A percentile compares a stretch with the other conserved stretches of the same genome.
phyloP scores from a whole-genome alignment of 2,113 vertebrate species.

The Hippocampus zosterae region DNA sequence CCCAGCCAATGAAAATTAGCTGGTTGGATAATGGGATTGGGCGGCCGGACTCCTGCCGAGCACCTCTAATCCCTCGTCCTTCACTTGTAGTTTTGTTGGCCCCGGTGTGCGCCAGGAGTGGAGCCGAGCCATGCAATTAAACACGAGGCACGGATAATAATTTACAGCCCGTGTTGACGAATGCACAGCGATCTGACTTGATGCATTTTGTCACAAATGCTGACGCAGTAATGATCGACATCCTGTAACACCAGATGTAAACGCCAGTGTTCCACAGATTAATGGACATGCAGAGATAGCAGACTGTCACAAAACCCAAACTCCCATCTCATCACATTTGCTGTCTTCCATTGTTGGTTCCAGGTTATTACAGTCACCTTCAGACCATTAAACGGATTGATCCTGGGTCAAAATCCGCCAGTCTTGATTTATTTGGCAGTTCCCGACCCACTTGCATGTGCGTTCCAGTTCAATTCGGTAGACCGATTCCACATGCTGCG shows the following conservation, averaged over 20 bases:
- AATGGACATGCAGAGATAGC: background rate
- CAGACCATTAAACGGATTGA: slow-evolving; percentile 13
- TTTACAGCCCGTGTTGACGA: slow-evolving; percentile 15
- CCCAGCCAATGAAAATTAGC: slow-evolving; percentile 62
- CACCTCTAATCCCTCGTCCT: slow-evolving; percentile 36
- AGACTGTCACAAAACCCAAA: background rate
- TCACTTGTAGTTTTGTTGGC: background rate
- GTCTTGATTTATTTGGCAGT: slow-evolving; percentile 37
- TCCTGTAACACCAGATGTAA: background rate
- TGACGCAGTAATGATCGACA: background rate
- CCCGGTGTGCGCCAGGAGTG: slow-evolving; percentile 2
- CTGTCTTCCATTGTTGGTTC: background rate
- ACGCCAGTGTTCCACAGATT: background rate
- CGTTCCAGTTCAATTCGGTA: background rate
- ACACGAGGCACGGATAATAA: slow-evolving; percentile 15
- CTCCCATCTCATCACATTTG: background rate
- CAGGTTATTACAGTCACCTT: background rate
- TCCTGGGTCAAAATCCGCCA: slow-evolving; percentile 1
- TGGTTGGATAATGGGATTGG: slow-evolving; percentile 52
- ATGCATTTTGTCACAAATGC: background rate
- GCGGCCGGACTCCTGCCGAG: slow-evolving; percentile 15
- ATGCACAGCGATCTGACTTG: slow-evolving; percentile 2
- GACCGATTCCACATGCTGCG: background rate
- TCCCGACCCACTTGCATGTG: background rate
- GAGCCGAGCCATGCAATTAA: slow-evolving; percentile 17